Evolutionary conservation across 2,797 vertebrate genomes (phyloP), one percentile per base, ranked within the genome.

Genomic region (Peromyscus attwateri): DNA sequence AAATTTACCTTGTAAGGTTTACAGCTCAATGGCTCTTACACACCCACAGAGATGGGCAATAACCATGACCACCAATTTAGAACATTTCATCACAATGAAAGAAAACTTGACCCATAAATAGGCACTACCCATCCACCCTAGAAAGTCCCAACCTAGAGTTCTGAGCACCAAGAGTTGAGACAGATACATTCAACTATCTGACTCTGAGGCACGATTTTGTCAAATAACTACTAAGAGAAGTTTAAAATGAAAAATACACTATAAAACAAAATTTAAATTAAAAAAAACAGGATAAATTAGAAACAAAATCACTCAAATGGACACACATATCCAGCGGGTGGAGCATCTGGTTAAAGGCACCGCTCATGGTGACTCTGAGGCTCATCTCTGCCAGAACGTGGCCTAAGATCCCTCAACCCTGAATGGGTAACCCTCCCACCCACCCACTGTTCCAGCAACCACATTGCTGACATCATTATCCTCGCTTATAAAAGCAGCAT

Each of bases 251-350:
- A 95, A 81, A 37, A 23, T 29, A 29, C 34, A 87, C 40, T 40
- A 91, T 12, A 49, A 60, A 92, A 46, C 3, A 89, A 73, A 94
- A 79, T 11, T 89, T 64, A 82, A 82, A 62, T 82, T 83, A n/a
- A 62, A 83, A 92, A 83, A 87, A 49, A 10, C 23, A 71, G 46
- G 49, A 34, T 34, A 57, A 34, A 34, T 29, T 64, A 43, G 43
- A 68, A 87, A 34, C 34, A 82, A 70, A 92, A 73, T 4, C 4
- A 68, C 37, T 60, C 55, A 75, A 37, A 62, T 62, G 43, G 40
- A 70, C 57, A 46, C 14, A 31, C 27, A 27, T 60, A 62, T n/a
- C 57, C 4, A 34, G 31, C 23, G 14, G 17, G 52, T 21, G 11
- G 34, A 7, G 0, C 1, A 7, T 9, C 34, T 75, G 46, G 4